Evolutionary conservation across 2,888 invertebrate genomes (phyloP).

Genomic region (Noctua janthe): DNA sequence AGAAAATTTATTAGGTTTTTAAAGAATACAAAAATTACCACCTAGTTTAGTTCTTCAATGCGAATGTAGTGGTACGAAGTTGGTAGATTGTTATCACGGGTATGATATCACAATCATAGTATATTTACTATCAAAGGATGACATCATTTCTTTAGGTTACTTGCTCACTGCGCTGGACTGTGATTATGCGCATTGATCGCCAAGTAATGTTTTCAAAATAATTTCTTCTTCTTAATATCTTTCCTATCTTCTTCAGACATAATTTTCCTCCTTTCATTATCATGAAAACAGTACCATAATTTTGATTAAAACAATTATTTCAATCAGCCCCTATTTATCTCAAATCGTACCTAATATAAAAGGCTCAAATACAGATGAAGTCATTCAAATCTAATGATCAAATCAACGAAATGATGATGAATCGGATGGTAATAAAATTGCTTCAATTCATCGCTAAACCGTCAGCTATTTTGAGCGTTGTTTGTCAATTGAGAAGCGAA

Average conservation of each 20-base stretch:
- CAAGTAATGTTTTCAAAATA: slow-evolving; percentile 38
- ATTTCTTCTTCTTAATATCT: slow-evolving; percentile 22
- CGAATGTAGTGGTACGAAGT: slow-evolving; percentile 31
- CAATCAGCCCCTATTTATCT: slow-evolving; percentile 6
- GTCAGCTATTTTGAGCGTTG: slow-evolving; percentile 54
- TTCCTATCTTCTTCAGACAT: neutral
- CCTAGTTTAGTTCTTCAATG: slow-evolving; percentile 21
- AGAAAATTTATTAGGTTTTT: neutral
- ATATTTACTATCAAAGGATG: slow-evolving; percentile 64
- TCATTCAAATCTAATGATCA: slow-evolving; percentile 36
- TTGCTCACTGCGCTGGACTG: slow-evolving; percentile 51
- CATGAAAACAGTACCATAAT: slow-evolving; percentile 5
- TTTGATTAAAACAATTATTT: neutral
- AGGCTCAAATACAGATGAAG: slow-evolving; percentile 30
- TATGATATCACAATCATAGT: slow-evolving; percentile 63
- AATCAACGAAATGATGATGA: slow-evolving; percentile 24
- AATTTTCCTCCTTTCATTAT: slow-evolving; percentile 18
- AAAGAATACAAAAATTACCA: slow-evolving; percentile 1
- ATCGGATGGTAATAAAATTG: slow-evolving; percentile 47
- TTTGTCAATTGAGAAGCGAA: slow-evolving; percentile 51
- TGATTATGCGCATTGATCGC: slow-evolving; percentile 45
- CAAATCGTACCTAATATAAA: slow-evolving; percentile 16
- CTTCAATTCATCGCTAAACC: slow-evolving; percentile 36
- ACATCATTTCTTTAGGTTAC: slow-evolving; percentile 65
- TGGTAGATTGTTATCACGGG: slow-evolving; percentile 64